These are phyloP conservation scores for Diabrotica balteata DNA, from an alignment of 2,888 invertebrate genomes.

Conservation along the genomic window DNA sequence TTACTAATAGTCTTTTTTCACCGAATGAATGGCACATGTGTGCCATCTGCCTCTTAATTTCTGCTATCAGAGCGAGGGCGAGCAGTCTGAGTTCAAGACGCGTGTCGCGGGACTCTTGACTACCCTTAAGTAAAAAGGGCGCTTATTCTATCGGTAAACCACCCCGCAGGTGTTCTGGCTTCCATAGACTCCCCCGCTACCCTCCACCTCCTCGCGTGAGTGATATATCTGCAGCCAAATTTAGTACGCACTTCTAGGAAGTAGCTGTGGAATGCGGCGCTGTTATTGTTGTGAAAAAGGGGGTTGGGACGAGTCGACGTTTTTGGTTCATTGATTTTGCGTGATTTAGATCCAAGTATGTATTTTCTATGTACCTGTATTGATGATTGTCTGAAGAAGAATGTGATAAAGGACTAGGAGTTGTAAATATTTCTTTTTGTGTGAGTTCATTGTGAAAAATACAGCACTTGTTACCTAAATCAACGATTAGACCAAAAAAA, in stretches of 20 bases:
- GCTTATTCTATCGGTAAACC: slow-evolving; percentile 23
- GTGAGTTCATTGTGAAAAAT: no score
- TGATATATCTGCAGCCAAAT: slow-evolving; percentile 5
- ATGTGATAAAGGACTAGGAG: no score
- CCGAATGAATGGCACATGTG: slow-evolving; percentile 3
- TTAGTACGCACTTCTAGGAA: slow-evolving; percentile 11
- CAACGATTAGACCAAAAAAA: no score
- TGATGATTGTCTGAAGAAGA: no score
- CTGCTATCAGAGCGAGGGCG: slow-evolving; percentile 9
- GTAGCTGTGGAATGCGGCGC: slow-evolving; percentile 6
- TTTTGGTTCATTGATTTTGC: no score
- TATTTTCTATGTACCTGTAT: no score
- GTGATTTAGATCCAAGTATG: no score
- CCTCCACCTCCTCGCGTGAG: slow-evolving; percentile 12
- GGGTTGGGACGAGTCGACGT: neutral
- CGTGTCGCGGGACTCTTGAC: slow-evolving; percentile 17
- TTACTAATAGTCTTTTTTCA: no score
- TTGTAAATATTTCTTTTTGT: no score
- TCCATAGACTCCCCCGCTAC: slow-evolving; percentile 29
- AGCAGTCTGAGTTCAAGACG: slow-evolving; percentile 14
- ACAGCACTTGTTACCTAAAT: no score
- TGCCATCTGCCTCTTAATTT: slow-evolving; percentile 4
- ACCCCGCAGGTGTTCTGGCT: slow-evolving; percentile 42
- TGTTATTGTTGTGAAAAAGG: neutral
- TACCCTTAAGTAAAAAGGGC: slow-evolving; percentile 19